These are phyloP conservation scores for Uloborus plumipes DNA, from an alignment of 2,888 invertebrate species.

Conservation along the genomic window DNA sequence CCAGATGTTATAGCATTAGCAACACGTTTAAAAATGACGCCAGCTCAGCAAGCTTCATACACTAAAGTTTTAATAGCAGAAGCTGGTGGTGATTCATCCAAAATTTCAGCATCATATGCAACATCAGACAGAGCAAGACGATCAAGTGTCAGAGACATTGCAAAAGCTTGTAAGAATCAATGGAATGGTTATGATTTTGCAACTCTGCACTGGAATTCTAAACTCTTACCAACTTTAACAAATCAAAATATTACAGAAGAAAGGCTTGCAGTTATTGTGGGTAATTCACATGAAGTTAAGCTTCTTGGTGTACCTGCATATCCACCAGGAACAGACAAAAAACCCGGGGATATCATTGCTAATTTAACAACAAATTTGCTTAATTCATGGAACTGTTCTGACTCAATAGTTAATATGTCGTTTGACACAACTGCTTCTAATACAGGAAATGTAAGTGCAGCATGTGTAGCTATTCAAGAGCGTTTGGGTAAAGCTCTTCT, in stretches of 20 bases:
- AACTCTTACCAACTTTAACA: neutral
- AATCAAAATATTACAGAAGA: slow-evolving; percentile 3
- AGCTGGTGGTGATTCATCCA: neutral
- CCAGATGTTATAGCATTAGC: slow-evolving; percentile 4
- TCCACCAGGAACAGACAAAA: no score
- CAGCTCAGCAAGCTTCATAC: slow-evolving; percentile 4
- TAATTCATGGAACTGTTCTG: no score
- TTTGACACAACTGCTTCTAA: no score
- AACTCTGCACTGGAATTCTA: neutral
- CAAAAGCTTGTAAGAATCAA: neutral
- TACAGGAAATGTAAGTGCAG: no score
- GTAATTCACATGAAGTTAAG: neutral
- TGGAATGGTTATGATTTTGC: neutral
- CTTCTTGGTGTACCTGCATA: neutral
- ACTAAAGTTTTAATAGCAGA: slow-evolving; percentile 6
- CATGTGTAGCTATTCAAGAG: no score
- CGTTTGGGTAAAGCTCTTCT: no score
- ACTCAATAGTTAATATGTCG: no score
- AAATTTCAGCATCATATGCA: slow-evolving; percentile 6
- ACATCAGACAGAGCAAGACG: slow-evolving; percentile 11
- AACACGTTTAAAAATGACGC: slow-evolving; percentile 8
- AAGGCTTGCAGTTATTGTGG: neutral
- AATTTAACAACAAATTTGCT: no score
- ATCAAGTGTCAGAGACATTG: neutral
- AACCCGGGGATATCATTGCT: no score